Evolutionary conservation across 2,888 invertebrate genomes (phyloP).

Genomic region (Ennomos quercinarius): DNA sequence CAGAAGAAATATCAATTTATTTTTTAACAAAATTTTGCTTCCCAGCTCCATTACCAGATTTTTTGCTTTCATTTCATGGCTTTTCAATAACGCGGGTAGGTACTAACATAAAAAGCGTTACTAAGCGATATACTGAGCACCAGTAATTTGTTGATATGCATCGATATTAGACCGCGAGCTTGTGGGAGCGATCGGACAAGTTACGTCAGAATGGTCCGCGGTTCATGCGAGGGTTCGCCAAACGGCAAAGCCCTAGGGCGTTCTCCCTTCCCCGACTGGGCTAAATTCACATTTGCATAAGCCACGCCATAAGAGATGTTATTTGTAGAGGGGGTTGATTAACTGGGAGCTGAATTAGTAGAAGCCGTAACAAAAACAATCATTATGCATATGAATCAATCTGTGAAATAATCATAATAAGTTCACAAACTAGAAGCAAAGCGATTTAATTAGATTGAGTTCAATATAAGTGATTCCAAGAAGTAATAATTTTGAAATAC

Average conservation of each 20-base stretch:
- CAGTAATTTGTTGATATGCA: constrained; percentile 53
- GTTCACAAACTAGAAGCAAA: too few species aligned
- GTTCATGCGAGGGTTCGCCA: constrained; percentile 46
- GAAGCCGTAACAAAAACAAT: constrained; percentile 16
- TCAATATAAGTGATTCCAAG: constrained; percentile 9
- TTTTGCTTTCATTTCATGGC: constrained; percentile 43
- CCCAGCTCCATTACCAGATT: constrained; percentile 8
- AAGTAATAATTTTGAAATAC: constrained; percentile 27
- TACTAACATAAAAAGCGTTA: constrained; percentile 44
- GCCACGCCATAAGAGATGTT: constrained; percentile 46
- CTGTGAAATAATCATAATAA: too few species aligned
- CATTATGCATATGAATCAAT: constrained; percentile 3
- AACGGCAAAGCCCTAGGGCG: constrained; percentile 50
- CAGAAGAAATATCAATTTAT: too few species aligned
- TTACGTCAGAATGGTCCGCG: constrained; percentile 39
- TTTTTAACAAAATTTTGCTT: not conserved
- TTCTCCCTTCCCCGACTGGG: constrained; percentile 39
- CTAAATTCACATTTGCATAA: constrained; percentile 52
- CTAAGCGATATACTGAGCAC: constrained; percentile 54
- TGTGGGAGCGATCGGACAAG: constrained; percentile 55
- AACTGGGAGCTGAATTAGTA: constrained; percentile 13
- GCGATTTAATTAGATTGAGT: constrained; percentile 1
- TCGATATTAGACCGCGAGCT: constrained; percentile 54
- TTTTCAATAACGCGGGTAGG: constrained; percentile 34
- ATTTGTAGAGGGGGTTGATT: constrained; percentile 32